Conservation (phyloP, 2,888 invertebrate genomes). For the Smittia aterrima region DNA sequence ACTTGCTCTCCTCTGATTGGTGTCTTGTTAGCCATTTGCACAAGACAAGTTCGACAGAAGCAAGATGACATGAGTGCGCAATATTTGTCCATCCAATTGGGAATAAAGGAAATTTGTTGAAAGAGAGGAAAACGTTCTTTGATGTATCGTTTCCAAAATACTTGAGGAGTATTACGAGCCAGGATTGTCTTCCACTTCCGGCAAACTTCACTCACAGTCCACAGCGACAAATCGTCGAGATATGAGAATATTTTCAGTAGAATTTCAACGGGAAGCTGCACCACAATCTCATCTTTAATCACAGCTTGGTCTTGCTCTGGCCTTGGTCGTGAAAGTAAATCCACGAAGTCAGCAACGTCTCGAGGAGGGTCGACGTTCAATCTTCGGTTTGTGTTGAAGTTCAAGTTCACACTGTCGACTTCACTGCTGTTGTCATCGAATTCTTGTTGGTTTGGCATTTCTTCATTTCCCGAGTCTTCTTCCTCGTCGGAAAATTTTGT, state of each 20-base stretch:
- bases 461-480: slow-evolving; percentile 94
- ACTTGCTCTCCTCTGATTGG: slow-evolving; percentile 65
- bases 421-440: slow-evolving; percentile 36
- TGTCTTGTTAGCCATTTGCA: slow-evolving; percentile 76
- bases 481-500: slow-evolving; percentile 68
- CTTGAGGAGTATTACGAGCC: slow-evolving; percentile 71
- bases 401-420: slow-evolving; percentile 23
- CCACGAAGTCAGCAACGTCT: slow-evolving; percentile 50
- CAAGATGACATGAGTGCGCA: slow-evolving; percentile 70
- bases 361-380: slow-evolving; percentile 47
- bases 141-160: slow-evolving; percentile 78
- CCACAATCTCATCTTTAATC: slow-evolving; percentile 44
- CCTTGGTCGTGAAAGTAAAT: slow-evolving; percentile 49
- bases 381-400: slow-evolving; percentile 29
- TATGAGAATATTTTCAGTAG: slow-evolving; percentile 83
- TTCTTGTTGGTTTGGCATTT: slow-evolving; percentile 51
- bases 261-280: slow-evolving; percentile 58
- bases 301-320: slow-evolving; percentile 45
- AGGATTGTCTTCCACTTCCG: slow-evolving; percentile 80
- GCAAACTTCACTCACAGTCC: slow-evolving; percentile 85
- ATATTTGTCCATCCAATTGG: slow-evolving; percentile 79
- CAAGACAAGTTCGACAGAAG: slow-evolving; percentile 82
- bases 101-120: slow-evolving; percentile 66
- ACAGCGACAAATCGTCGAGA: slow-evolving; percentile 87
- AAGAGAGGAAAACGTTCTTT: slow-evolving; percentile 83